Conservation (phyloP, 2,888 invertebrate species). For the Oxytorus armatus region DNA sequence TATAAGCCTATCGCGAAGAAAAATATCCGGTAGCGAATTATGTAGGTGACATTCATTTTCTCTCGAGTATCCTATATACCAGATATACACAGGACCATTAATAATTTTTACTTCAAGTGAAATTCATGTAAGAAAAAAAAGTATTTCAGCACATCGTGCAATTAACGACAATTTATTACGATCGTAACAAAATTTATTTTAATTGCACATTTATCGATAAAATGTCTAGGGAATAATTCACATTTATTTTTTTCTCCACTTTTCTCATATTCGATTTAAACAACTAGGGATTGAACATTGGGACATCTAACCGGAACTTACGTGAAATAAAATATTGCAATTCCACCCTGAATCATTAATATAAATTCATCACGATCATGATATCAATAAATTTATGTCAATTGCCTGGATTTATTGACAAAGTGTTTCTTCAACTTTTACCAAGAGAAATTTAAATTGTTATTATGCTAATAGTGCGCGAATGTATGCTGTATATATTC, state of each 20-base stretch:
- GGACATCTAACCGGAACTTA: not conserved
- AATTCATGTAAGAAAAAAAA: not conserved
- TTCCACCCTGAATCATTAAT: too few relatives aligned
- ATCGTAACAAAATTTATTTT: too few relatives aligned
- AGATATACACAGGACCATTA: not conserved
- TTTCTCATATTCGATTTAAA: too few relatives aligned
- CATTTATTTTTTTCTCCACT: too few relatives aligned
- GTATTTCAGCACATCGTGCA: not conserved
- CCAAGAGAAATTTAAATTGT: too few relatives aligned
- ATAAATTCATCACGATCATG: not conserved
- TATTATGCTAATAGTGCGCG: too few relatives aligned
- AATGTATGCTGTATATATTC: not conserved
- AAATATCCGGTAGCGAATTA: constrained; percentile 6
- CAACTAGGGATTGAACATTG: too few relatives aligned
- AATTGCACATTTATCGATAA: too few relatives aligned
- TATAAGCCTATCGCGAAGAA: not conserved
- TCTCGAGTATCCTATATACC: not conserved
- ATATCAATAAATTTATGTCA: not conserved
- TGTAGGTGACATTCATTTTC: constrained; percentile 16
- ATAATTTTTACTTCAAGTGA: not conserved
- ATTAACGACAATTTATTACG: not conserved
- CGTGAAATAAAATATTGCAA: too few relatives aligned
- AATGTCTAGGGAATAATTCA: too few relatives aligned
- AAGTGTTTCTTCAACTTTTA: not conserved
- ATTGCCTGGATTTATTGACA: not conserved